Percentiles rank a stretch among this genome's conserved stretches.
Evolutionary conservation across 1,140 invertebrate genomes (phyloP).

Genomic region (Cotesia vestalis): DNA sequence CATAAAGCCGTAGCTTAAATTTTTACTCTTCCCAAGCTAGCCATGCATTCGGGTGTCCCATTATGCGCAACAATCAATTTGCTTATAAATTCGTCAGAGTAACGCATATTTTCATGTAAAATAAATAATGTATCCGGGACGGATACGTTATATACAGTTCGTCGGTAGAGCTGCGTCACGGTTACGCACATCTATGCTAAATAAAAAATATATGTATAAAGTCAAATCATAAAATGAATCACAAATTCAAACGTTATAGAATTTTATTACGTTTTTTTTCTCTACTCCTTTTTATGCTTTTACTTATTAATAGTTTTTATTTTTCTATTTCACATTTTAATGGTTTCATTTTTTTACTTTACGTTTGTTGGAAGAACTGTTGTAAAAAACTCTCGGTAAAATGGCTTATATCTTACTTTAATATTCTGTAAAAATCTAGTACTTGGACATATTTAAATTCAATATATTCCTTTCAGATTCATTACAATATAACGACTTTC

Average conservation of each 20-base stretch:
- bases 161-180: not conserved
- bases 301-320: not conserved
- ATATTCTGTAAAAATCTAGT: too few species aligned
- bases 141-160: not conserved
- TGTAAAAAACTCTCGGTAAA: not conserved
- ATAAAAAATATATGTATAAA: conserved; percentile 13
- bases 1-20: too few species aligned
- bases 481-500: too few species aligned
- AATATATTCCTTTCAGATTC: too few species aligned
- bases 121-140: conserved; percentile 29
- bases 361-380: not conserved
- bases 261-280: not conserved
- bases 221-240: conserved; percentile 18
- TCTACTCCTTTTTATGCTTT: too few species aligned
- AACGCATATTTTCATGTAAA: conserved; percentile 21
- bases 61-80: conserved; percentile 22
- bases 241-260: conserved; percentile 6
- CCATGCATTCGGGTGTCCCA: too few species aligned
- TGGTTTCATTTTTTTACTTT: not conserved
- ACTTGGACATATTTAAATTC: too few species aligned
- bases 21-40: too few species aligned
- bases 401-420: not conserved
- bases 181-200: conserved; percentile 5
- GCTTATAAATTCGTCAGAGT: conserved; percentile 23
- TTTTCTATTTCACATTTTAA: not conserved